phyloP scores from a whole-genome alignment of 1,140 invertebrate species.

The Drosophila quadrilineata region DNA sequence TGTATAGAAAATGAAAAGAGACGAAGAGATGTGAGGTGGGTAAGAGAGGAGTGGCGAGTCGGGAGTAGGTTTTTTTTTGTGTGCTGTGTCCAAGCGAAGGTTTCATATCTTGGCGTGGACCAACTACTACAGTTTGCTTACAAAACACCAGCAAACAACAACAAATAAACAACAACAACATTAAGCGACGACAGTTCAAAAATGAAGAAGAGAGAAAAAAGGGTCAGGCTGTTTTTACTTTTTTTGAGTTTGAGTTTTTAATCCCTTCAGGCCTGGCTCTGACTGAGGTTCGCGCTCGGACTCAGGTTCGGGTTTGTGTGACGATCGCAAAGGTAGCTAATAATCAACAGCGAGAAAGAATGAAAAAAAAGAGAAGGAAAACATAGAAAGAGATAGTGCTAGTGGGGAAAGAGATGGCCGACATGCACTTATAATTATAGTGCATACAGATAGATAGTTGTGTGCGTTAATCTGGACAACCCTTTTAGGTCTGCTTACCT shows the following conservation, averaged over 20 bases:
- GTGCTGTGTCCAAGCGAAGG: constrained; percentile 45
- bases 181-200: constrained; percentile 8
- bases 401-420: no score
- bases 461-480: constrained; percentile 19
- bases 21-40: no score
- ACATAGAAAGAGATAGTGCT: neutral
- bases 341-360: constrained; percentile 64
- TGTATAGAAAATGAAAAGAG: constrained; percentile 67
- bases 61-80: no score
- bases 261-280: constrained; percentile 44
- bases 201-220: constrained; percentile 8
- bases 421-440: constrained; percentile 39
- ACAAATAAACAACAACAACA: constrained; percentile 47
- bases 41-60: no score
- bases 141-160: constrained; percentile 62
- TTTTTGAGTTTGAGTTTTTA: no score
- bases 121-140: constrained; percentile 69
- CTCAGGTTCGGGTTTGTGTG: neutral
- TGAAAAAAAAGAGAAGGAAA: constrained; percentile 7
- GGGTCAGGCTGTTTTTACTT: constrained; percentile 29
- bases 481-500: constrained; percentile 40
- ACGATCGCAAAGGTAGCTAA: constrained; percentile 59
- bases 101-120: constrained; percentile 44
- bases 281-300: neutral
- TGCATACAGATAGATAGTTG: neutral